Evolutionary conservation across 2,888 invertebrate genomes (phyloP).

Genomic region (Drosophila pseudotakahashii): DNA sequence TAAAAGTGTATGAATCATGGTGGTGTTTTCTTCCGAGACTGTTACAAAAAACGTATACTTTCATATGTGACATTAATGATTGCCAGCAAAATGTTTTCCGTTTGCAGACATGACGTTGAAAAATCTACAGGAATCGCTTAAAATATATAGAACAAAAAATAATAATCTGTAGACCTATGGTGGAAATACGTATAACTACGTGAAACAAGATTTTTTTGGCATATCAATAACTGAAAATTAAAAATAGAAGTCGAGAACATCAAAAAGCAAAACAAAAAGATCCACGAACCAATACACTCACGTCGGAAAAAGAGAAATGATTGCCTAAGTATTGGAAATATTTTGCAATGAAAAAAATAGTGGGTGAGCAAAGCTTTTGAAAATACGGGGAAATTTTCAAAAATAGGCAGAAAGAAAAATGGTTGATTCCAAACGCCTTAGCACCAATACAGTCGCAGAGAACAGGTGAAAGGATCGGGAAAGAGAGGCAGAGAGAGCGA

Average conservation of each 20-base stretch:
- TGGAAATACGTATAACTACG: slow-evolving; percentile 27
- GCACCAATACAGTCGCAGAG: slow-evolving; percentile 22
- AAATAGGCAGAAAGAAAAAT: slow-evolving; percentile 32
- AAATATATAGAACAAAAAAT: slow-evolving; percentile 36
- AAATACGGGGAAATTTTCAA: slow-evolving; percentile 52
- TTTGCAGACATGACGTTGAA: slow-evolving; percentile 55
- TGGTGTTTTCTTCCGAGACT: slow-evolving; percentile 19
- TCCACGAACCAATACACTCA: slow-evolving; percentile 29
- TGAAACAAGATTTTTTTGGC: slow-evolving; percentile 65
- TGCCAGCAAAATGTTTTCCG: slow-evolving; percentile 42
- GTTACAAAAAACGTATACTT: slow-evolving; percentile 13
- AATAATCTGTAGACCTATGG: slow-evolving; percentile 44
- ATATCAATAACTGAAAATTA: slow-evolving; percentile 81
- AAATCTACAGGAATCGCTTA: slow-evolving; percentile 49
- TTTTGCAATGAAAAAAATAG: slow-evolving; percentile 49
- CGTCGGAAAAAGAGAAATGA: slow-evolving; percentile 19
- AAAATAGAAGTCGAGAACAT: slow-evolving; percentile 64
- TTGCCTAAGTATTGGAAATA: slow-evolving; percentile 35
- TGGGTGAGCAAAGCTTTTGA: slow-evolving; percentile 43
- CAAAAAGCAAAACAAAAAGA: slow-evolving; percentile 47
- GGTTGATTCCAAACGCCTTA: slow-evolving; percentile 18
- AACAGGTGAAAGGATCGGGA: slow-evolving; percentile 38
- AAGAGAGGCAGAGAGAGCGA: slow-evolving; percentile 9
- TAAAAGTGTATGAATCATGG: slow-evolving; percentile 22
- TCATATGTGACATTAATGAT: slow-evolving; percentile 13